A percentile compares a stretch with the other conserved stretches of the same genome.
Conservation (phyloP, 2,888 invertebrate species). For the Scaptomyza polygonia region DNA sequence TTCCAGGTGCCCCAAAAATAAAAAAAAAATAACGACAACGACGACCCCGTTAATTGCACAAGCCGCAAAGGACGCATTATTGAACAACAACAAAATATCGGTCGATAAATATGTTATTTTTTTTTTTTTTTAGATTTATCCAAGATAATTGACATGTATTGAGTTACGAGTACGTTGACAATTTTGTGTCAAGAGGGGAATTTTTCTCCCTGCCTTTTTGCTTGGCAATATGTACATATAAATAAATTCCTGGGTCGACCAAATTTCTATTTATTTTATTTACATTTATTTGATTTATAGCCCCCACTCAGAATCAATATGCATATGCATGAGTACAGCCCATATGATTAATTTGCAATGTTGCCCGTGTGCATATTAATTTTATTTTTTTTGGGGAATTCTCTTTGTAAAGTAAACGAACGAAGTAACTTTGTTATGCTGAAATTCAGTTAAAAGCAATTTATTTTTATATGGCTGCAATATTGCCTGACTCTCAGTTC, state of each 20-base stretch:
- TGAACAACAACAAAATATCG: no score
- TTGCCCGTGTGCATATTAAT: slow-evolving; percentile 1
- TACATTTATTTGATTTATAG: background rate
- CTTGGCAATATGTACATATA: no score
- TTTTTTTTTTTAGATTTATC: slow-evolving; percentile 39
- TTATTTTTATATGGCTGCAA: slow-evolving; percentile 52
- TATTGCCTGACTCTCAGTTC: slow-evolving; percentile 52
- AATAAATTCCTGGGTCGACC: no score
- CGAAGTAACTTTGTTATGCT: slow-evolving; percentile 17
- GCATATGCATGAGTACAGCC: slow-evolving; percentile 21
- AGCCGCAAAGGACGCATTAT: slow-evolving; percentile 55
- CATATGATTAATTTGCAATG: slow-evolving; percentile 35
- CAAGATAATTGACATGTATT: slow-evolving; percentile 55
- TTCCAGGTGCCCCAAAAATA: slow-evolving; percentile 17
- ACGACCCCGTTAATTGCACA: slow-evolving; percentile 63
- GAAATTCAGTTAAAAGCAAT: slow-evolving; percentile 56
- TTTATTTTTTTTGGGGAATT: slow-evolving; percentile 5
- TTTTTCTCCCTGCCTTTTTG: no score
- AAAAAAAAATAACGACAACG: background rate
- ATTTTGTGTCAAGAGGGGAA: slow-evolving; percentile 28
- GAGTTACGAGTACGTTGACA: slow-evolving; percentile 36
- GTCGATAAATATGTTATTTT: slow-evolving; percentile 25
- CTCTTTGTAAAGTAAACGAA: slow-evolving; percentile 12
- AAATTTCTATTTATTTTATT: background rate
- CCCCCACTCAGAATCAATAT: slow-evolving; percentile 23